These are phyloP conservation scores for Esperia sulphurella DNA, from an alignment of 2,888 invertebrate species.

Conservation along the genomic window DNA sequence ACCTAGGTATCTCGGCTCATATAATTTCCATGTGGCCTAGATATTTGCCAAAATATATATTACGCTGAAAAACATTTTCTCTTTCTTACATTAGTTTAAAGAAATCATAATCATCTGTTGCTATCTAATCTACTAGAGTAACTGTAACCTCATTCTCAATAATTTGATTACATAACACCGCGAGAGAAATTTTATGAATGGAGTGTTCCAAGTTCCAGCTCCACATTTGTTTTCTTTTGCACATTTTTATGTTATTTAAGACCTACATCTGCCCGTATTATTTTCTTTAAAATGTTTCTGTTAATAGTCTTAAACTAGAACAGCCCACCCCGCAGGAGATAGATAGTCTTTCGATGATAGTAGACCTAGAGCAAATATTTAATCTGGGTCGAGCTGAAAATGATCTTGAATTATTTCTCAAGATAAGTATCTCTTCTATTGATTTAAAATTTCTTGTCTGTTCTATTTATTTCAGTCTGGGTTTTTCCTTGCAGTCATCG, in stretches of 20 bases:
- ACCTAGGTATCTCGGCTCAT: too few relatives aligned
- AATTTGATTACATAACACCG: constrained; percentile 56
- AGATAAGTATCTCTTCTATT: background rate
- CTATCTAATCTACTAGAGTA: constrained; percentile 35
- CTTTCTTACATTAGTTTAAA: too few relatives aligned
- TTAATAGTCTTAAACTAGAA: constrained; percentile 35
- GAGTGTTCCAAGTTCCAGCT: constrained; percentile 26
- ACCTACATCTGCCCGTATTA: constrained; percentile 50
- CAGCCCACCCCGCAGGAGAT: constrained; percentile 8
- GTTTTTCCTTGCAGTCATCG: too few relatives aligned
- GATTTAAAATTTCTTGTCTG: background rate
- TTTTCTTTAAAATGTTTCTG: constrained; percentile 31
- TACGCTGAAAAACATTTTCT: too few relatives aligned
- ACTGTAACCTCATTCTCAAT: constrained; percentile 48
- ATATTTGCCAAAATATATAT: too few relatives aligned
- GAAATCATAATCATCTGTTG: constrained; percentile 19
- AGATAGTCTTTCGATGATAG: constrained; percentile 7
- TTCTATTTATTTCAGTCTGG: background rate
- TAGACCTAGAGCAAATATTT: background rate
- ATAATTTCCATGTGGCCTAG: too few relatives aligned
- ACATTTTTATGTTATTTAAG: constrained; percentile 51
- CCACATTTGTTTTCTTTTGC: constrained; percentile 45
- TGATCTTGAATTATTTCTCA: background rate
- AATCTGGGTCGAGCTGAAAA: background rate
- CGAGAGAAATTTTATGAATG: constrained; percentile 58